Percentiles rank a stretch among this genome's conserved stretches.
Evolutionary conservation across 2,888 invertebrate genomes (phyloP).

Genomic region (Hydropsyche betteni): DNA sequence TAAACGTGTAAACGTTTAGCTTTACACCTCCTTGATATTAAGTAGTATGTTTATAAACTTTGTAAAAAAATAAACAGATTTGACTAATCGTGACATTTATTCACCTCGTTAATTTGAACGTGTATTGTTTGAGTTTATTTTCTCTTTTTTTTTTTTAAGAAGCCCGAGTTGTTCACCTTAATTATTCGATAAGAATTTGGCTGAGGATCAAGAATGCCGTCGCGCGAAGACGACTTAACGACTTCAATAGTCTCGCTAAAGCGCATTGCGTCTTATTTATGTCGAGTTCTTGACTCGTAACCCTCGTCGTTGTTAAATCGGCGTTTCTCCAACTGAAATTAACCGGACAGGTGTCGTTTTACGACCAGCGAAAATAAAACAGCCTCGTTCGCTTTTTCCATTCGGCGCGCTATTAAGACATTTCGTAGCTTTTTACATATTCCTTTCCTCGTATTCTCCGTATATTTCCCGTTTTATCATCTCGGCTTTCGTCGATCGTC

Average conservation of each 20-base stretch:
- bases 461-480: background rate
- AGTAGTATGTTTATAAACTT: background rate
- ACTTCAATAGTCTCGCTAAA: conserved; percentile 9
- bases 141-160: background rate
- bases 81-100: conserved; percentile 18
- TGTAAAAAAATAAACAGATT: background rate
- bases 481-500: background rate
- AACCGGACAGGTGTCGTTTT: conserved; percentile 13
- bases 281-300: too few species aligned
- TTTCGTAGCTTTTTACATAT: background rate
- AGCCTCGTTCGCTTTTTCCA: background rate
- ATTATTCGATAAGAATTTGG: conserved; percentile 17
- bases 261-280: too few species aligned
- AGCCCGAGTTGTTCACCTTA: background rate
- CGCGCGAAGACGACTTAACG: conserved; percentile 1
- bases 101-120: background rate
- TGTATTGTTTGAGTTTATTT: background rate
- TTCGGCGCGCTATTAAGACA: background rate
- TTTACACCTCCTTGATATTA: background rate
- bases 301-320: too few species aligned
- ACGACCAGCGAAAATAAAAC: background rate
- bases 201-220: conserved; percentile 11
- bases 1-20: background rate
- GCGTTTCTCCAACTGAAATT: background rate
- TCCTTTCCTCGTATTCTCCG: background rate